Percentiles rank a stretch among this genome's conserved stretches.
Conservation (phyloP, 2,797 vertebrate species). For the Gorsachius magnificus region DNA sequence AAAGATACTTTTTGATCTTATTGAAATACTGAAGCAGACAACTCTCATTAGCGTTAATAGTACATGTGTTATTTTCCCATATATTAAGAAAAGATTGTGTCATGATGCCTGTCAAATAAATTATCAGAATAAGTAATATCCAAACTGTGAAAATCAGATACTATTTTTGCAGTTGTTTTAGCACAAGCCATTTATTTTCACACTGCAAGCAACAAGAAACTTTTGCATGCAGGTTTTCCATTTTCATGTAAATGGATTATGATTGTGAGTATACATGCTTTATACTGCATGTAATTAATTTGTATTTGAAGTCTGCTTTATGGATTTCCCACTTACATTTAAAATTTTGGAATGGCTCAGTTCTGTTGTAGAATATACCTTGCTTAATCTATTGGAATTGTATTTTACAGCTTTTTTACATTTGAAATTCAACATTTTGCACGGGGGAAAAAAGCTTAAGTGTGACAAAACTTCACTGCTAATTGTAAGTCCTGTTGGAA, state of each 20-base stretch:
- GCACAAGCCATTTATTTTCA: not conserved
- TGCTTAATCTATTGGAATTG: not conserved
- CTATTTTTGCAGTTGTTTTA: not conserved
- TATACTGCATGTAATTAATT: not conserved
- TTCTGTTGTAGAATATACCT: not conserved
- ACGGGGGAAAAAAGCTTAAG: not conserved
- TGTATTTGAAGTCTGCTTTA: not conserved
- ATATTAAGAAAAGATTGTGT: not conserved
- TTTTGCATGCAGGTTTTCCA: not conserved
- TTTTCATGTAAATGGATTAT: not conserved
- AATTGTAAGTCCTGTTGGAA: not conserved
- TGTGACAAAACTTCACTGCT: not conserved
- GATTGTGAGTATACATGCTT: not conserved
- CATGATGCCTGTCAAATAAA: not conserved
- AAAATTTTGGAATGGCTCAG: not conserved
- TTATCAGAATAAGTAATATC: not conserved
- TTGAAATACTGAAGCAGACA: not conserved
- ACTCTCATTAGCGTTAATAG: not conserved
- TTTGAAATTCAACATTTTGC: conserved; percentile 7
- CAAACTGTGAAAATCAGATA: not conserved
- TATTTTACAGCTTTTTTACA: not conserved
- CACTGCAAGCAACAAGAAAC: not conserved
- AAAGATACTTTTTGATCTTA: not conserved
- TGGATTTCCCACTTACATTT: not conserved
- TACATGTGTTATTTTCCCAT: not conserved